Evolutionary conservation across 2,797 vertebrate genomes (phyloP).

Genomic region (Geotrypetes seraphini): DNA sequence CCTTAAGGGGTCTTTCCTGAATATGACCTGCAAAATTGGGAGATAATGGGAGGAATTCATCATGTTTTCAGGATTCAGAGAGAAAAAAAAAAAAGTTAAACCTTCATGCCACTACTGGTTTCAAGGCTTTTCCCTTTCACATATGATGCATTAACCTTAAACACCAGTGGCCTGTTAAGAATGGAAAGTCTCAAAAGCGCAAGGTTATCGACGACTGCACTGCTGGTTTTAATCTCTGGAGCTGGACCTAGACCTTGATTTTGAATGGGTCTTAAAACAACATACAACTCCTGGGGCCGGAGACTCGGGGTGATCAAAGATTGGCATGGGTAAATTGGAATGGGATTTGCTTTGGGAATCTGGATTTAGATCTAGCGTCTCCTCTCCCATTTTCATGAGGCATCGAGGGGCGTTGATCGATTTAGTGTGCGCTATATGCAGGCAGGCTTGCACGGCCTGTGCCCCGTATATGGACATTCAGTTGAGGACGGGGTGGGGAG

Average conservation of each 20-base stretch:
- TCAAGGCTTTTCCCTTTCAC: slow-evolving; percentile 34
- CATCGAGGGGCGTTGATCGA: no score
- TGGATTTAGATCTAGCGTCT: slow-evolving; percentile 62
- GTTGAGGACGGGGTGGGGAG: no score
- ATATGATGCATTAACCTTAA: slow-evolving; percentile 43
- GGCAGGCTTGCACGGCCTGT: no score
- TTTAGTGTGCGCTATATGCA: no score
- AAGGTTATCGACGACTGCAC: slow-evolving; percentile 40
- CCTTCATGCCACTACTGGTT: slow-evolving; percentile 27
- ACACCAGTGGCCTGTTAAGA: slow-evolving; percentile 49
- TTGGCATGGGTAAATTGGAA: slow-evolving; percentile 58
- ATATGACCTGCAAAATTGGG: no score
- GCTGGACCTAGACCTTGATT: slow-evolving; percentile 63
- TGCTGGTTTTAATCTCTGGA: slow-evolving; percentile 56
- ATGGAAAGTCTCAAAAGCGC: slow-evolving; percentile 47
- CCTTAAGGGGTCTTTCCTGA: no score
- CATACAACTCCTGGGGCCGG: slow-evolving; percentile 64
- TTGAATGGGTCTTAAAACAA: slow-evolving; percentile 66
- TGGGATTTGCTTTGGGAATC: slow-evolving; percentile 57
- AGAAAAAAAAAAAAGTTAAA: slow-evolving; percentile 44
- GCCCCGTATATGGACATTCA: no score
- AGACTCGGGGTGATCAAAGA: slow-evolving; percentile 64
- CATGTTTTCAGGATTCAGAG: slow-evolving; percentile 32
- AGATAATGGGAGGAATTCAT: no score
- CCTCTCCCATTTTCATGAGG: slow-evolving; percentile 82